Conservation (phyloP, 2,888 invertebrate genomes). For the Drosophila prostipennis region DNA sequence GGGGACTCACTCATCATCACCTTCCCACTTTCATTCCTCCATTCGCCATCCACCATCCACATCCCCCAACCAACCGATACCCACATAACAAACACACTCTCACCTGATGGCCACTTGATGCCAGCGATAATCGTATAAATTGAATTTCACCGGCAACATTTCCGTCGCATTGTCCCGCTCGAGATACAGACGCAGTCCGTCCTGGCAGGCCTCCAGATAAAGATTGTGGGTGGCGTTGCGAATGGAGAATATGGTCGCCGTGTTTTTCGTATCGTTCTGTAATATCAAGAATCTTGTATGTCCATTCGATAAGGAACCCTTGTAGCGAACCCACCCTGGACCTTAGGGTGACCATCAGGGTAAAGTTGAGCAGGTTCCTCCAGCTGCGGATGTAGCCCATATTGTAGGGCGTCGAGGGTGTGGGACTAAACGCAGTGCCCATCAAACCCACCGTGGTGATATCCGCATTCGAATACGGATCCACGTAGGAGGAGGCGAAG, state of each 20-base stretch:
- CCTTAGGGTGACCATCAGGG: constrained; percentile 83
- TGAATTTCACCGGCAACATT: constrained; percentile 84
- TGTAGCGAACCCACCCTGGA: constrained; percentile 76
- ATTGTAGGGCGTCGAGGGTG: constrained; percentile 80
- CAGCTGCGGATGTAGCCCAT: constrained; percentile 82
- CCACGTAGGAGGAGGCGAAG: constrained; percentile 20
- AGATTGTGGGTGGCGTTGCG: constrained; percentile 83
- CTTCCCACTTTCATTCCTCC: too few species aligned
- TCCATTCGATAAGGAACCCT: not conserved
- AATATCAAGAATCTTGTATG: not conserved
- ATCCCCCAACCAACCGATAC: not conserved
- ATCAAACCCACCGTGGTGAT: constrained; percentile 44
- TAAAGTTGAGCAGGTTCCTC: constrained; percentile 83
- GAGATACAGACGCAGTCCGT: constrained; percentile 83
- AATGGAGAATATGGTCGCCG: constrained; percentile 83
- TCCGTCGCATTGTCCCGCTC: constrained; percentile 84
- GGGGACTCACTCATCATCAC: constrained; percentile 1
- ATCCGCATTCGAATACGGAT: constrained; percentile 37
- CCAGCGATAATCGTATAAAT: constrained; percentile 84
- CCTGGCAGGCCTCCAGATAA: constrained; percentile 82
- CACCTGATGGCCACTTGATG: constrained; percentile 85
- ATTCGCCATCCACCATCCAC: not conserved
- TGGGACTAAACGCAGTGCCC: constrained; percentile 38
- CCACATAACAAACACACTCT: constrained; percentile 37
- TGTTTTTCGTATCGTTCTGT: constrained; percentile 70